phyloP scores from a whole-genome alignment of 1,140 invertebrate species.

The Cyclina sinensis region DNA sequence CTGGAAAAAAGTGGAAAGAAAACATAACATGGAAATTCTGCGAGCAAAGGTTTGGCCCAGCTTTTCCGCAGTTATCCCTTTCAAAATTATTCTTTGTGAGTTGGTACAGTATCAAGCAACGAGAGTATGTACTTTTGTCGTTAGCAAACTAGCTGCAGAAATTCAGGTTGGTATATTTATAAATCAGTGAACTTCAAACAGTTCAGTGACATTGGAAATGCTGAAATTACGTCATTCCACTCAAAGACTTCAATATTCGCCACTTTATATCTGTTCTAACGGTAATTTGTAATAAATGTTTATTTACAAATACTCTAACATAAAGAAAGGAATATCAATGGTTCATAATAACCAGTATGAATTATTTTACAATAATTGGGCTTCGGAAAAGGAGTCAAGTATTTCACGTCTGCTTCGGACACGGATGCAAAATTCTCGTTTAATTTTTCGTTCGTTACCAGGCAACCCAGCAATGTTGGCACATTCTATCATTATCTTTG shows the following conservation, averaged over 20 bases:
- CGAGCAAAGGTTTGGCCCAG: too few species aligned
- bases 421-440: background rate
- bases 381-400: background rate
- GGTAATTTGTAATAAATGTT: background rate
- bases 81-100: too few species aligned
- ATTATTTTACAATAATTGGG: background rate
- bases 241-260: background rate
- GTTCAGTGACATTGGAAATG: too few species aligned
- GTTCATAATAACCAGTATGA: background rate
- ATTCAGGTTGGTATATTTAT: too few species aligned
- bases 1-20: too few species aligned
- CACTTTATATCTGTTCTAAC: background rate
- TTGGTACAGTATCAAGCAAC: too few species aligned
- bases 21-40: too few species aligned
- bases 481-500: background rate
- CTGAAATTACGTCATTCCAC: background rate
- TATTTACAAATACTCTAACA: constrained; percentile 9
- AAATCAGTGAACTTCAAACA: too few species aligned
- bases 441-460: background rate
- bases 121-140: too few species aligned
- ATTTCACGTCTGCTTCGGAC: background rate
- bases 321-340: background rate
- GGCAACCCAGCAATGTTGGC: background rate
- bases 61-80: too few species aligned
- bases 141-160: too few species aligned